Evolutionary conservation across 2,113 vertebrate species (phyloP).

Genomic region (Oriolus oriolus): DNA sequence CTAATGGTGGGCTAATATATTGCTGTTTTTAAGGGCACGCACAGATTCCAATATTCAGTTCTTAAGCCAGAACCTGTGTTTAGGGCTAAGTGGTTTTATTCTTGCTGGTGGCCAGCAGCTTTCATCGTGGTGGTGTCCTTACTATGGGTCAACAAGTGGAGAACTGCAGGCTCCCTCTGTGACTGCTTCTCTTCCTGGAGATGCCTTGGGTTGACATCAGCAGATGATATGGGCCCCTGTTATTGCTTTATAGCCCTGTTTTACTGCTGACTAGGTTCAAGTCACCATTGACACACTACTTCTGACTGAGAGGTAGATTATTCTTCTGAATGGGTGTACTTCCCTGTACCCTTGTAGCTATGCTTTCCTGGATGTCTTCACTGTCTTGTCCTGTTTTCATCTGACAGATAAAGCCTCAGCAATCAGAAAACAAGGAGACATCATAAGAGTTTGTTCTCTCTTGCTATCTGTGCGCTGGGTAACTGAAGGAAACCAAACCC

Average conservation of each 20-base stretch:
- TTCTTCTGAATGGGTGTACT: background rate
- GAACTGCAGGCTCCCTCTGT: background rate
- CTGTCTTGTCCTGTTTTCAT: background rate
- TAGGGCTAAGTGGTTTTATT: background rate
- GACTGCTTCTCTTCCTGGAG: background rate
- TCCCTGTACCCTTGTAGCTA: background rate
- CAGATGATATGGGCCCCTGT: background rate
- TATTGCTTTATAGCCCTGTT: background rate
- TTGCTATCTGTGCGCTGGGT: background rate
- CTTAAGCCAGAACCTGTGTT: background rate
- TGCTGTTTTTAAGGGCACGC: background rate
- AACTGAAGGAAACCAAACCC: background rate
- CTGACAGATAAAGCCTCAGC: background rate
- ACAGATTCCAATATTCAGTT: background rate
- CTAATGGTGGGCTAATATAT: background rate
- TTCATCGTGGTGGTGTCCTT: background rate
- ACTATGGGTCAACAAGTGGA: accelerated
- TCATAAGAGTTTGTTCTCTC: background rate
- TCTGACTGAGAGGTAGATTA: background rate
- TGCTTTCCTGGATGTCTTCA: background rate
- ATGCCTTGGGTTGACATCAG: background rate
- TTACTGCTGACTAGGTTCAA: background rate
- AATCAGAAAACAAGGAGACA: background rate
- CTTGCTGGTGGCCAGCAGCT: background rate
- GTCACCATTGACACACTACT: background rate